These are phyloP conservation scores for Drosophila nr. medialis DNA, from an alignment of 2,888 invertebrate genomes.

Conservation along the genomic window DNA sequence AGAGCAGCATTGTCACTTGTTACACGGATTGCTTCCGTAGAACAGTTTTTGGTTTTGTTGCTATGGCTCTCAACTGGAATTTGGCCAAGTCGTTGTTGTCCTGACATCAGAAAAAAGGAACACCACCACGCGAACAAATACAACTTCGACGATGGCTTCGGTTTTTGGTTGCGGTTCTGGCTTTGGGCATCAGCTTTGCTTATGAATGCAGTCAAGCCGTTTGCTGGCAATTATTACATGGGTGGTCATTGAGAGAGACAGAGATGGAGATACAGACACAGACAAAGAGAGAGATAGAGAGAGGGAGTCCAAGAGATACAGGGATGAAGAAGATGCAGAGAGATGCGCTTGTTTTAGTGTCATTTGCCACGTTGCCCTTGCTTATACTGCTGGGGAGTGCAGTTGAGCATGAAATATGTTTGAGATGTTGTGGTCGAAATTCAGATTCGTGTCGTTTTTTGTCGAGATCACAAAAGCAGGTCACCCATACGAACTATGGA, in stretches of 20 bases:
- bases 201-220: constrained; percentile 61
- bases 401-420: constrained; percentile 69
- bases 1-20: constrained; percentile 12
- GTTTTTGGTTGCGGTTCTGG: constrained; percentile 29
- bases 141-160: constrained; percentile 31
- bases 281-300: neutral
- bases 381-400: constrained; percentile 44
- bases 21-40: constrained; percentile 27
- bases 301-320: neutral
- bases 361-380: constrained; percentile 56
- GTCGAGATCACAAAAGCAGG: constrained; percentile 24
- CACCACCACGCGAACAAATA: constrained; percentile 4
- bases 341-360: constrained; percentile 49
- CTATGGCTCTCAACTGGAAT: constrained; percentile 42
- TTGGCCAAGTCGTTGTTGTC: constrained; percentile 24
- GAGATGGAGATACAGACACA: neutral
- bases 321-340: neutral
- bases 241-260: neutral
- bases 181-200: constrained; percentile 33
- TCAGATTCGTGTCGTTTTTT: constrained; percentile 9
- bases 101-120: constrained; percentile 10
- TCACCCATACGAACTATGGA: constrained; percentile 23
- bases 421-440: constrained; percentile 36
- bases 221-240: constrained; percentile 61
- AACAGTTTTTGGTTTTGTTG: constrained; percentile 38